Base-by-base conservation (phyloP, 2,888 invertebrate species). In the Yponomeuta malinellus region DNA sequence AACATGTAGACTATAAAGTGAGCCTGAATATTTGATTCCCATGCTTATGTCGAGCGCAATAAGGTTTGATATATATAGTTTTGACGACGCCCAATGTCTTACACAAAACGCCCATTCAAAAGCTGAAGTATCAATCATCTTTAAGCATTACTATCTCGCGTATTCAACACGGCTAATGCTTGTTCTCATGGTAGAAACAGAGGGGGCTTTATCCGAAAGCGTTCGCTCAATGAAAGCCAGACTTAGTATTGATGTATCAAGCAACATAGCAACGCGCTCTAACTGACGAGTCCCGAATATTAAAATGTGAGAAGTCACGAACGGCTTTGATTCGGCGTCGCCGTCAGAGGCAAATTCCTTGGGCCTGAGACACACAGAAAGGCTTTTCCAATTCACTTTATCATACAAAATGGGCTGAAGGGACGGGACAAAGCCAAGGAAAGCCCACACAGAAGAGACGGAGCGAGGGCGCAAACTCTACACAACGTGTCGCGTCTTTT, bases 181-280 rank as follows among this genome's bases (percentile, higher is more conserved):
- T 48, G 48, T 70, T 70, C 70, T 63, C 70, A 70, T 70, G 63
- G 68, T 59, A 59, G 52, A 33, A 33, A 70, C 70, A 70, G 33
- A 37, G 37, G 70, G 23, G 37, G 29, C 37, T 63, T 63, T 37
- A 63, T 70, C 33, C 63, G 68, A 68, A 68, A 68, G 68, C 63
- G 48, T 23, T 67, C n/a, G 52, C 31, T 69, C 65, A 65, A 65
- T 70, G 70, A 70, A 65, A 63, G 63, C 64, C 10, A 10, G 12
- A 52, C 68, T 52, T 48, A 43, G 68, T 87, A 89, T 89, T 80
- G 89, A 89, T 85, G 82, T 89, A 88, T 86, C 88, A 85, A 81
- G 70, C 70, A 29, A 70, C 70, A 70, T 70, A 65, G 70, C 70
- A 65, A 70, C 70, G 70, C 48, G 48, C 43, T 65, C 15, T 48